A percentile compares a stretch with the other conserved stretches of the same genome.
phyloP scores from a whole-genome alignment of 2,888 invertebrate genomes.

The Diarsia mendica region DNA sequence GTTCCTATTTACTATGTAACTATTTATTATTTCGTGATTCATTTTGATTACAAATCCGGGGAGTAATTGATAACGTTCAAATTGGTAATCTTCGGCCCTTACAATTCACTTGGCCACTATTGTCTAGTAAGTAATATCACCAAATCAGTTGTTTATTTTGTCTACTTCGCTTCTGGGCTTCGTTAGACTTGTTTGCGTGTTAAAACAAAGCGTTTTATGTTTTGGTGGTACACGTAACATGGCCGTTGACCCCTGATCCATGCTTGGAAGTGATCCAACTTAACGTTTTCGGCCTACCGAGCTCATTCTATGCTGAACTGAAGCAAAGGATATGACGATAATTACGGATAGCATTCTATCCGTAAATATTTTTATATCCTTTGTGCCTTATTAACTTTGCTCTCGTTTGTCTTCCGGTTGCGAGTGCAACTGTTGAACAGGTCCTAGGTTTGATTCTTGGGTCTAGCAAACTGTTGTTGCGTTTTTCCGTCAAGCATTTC shows the following conservation, averaged over 20 bases:
- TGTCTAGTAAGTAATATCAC: constrained; percentile 8
- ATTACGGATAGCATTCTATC: neutral
- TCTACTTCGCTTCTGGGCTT: constrained; percentile 59
- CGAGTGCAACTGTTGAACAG: too few relatives aligned
- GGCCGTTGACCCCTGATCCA: constrained; percentile 68
- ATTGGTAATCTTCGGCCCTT: too few relatives aligned
- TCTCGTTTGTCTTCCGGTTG: too few relatives aligned
- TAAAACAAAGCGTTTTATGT: constrained; percentile 55
- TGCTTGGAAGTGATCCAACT: constrained; percentile 71
- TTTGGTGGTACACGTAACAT: constrained; percentile 50
- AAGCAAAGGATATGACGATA: constrained; percentile 15
- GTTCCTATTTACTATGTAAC: neutral
- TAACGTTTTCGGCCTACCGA: constrained; percentile 56
- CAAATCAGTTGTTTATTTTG: constrained; percentile 42
- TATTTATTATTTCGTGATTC: neutral
- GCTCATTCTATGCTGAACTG: constrained; percentile 33
- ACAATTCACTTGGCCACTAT: neutral
- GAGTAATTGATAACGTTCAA: too few relatives aligned
- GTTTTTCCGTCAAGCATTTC: too few relatives aligned
- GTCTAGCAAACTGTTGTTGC: too few relatives aligned
- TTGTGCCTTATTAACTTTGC: too few relatives aligned
- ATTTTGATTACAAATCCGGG: neutral
- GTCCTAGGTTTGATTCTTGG: too few relatives aligned
- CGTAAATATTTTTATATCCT: too few relatives aligned
- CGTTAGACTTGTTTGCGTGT: constrained; percentile 67